Base-by-base conservation (phyloP, 1,140 invertebrate genomes). In the Scaptomyza montana region DNA sequence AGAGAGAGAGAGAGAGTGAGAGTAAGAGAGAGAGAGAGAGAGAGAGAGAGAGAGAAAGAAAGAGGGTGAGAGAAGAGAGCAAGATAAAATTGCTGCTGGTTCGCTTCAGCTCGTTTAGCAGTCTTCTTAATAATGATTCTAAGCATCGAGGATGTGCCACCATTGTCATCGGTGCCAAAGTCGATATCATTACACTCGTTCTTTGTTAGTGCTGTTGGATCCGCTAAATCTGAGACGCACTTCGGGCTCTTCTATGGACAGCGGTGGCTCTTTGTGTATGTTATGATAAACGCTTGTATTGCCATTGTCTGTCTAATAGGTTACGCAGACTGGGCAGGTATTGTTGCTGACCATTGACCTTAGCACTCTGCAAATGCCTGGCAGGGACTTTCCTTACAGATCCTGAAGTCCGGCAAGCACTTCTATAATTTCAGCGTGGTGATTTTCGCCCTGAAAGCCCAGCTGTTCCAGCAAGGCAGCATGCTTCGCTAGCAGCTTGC, bases 401-500 rank as follows among this genome's bases (percentile, higher is more conserved):
- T 93, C 93, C 2, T 97, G n/a, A n/a, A n/a, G n/a, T n/a, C n/a
- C n/a, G n/a, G n/a, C n/a, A n/a, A n/a, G n/a, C n/a, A n/a, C n/a
- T n/a, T n/a, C n/a, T n/a, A n/a, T n/a, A n/a, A n/a, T n/a, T n/a
- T n/a, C n/a, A n/a, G n/a, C n/a, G n/a, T n/a, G n/a, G n/a, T n/a
- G n/a, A n/a, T n/a, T n/a, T n/a, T n/a, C n/a, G n/a, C n/a, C n/a
- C n/a, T n/a, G 96, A 19, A 97, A 95, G 7, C 97, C 97, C 21
- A 99, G 93, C 87, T 98, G 95, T 80, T 96, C 96, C 89, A 97
- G 97, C 5, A 95, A 90, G 3, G 93, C 92, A 8, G 95, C 92
- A 89, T 97, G 98, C 90, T 98, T 97, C 33, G 95, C 94, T 77
- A 94, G 92, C 79, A n/a, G n/a, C n/a, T n/a, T n/a, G n/a, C n/a